Conservation (phyloP, 2,113 vertebrate species). For the Oplegnathus fasciatus region DNA sequence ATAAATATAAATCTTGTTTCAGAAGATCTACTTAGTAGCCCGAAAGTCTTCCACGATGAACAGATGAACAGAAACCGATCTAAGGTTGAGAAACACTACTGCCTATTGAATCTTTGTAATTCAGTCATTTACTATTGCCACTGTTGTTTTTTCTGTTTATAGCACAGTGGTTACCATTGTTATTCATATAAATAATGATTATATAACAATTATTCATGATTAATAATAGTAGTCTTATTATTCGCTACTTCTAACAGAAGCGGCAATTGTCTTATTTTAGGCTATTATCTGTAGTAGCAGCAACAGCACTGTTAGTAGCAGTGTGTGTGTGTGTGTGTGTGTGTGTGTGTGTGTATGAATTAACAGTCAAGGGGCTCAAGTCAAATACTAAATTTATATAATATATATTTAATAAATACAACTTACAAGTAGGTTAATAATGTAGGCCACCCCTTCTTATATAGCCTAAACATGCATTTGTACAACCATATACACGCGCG, state of each 20-base stretch:
- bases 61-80: neutral
- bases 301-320: neutral
- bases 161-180: neutral
- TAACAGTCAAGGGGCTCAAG: neutral
- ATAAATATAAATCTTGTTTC: neutral
- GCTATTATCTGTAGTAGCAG: neutral
- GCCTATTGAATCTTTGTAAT: neutral
- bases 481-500: neutral
- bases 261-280: neutral
- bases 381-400: too few species aligned
- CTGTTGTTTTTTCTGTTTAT: neutral
- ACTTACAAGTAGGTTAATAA: too few species aligned
- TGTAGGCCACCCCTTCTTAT: too few species aligned
- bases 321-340: too few species aligned
- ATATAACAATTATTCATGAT: neutral
- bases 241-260: neutral
- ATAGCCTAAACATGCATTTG: neutral
- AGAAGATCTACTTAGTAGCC: neutral
- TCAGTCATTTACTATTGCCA: neutral
- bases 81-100: neutral
- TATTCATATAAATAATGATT: neutral
- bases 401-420: too few species aligned
- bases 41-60: neutral
- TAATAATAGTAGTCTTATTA: neutral
- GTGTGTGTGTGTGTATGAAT: too few species aligned